Percentiles rank a stretch among this genome's conserved stretches.
Evolutionary conservation across 1,140 invertebrate genomes (phyloP).

Genomic region (Tyrophagus putrescentiae): DNA sequence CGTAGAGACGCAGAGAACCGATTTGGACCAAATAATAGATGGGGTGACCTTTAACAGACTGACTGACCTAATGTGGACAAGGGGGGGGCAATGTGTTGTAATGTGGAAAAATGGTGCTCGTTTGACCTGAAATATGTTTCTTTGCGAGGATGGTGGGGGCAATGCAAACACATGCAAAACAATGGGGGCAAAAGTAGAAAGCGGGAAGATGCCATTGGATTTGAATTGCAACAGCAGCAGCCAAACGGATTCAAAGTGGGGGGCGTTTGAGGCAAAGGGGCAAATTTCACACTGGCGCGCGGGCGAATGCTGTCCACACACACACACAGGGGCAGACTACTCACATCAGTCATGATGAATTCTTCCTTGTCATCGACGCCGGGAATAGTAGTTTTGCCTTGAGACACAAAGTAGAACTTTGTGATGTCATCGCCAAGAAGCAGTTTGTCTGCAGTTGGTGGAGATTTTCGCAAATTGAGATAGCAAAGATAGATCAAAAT

Average conservation of each 20-base stretch:
- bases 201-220: too few species aligned
- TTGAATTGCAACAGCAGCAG: too few species aligned
- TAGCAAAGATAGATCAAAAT: neutral
- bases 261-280: neutral
- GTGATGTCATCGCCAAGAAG: slow-evolving; percentile 60
- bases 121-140: too few species aligned
- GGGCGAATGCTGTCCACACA: neutral
- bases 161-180: too few species aligned
- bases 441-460: slow-evolving; percentile 25
- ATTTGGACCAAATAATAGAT: too few species aligned
- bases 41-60: too few species aligned
- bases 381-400: slow-evolving; percentile 91
- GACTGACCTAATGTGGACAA: too few species aligned
- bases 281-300: neutral
- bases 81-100: too few species aligned
- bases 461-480: neutral
- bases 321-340: slow-evolving; percentile 14
- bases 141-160: too few species aligned
- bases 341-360: slow-evolving; percentile 66
- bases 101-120: too few species aligned
- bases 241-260: neutral
- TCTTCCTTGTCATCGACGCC: slow-evolving; percentile 92
- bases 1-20: too few species aligned
- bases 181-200: too few species aligned
- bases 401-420: slow-evolving; percentile 85